Percentiles rank a stretch among this genome's conserved stretches.
Conservation (phyloP, 2,113 vertebrate species). For the Cottus gobio region DNA sequence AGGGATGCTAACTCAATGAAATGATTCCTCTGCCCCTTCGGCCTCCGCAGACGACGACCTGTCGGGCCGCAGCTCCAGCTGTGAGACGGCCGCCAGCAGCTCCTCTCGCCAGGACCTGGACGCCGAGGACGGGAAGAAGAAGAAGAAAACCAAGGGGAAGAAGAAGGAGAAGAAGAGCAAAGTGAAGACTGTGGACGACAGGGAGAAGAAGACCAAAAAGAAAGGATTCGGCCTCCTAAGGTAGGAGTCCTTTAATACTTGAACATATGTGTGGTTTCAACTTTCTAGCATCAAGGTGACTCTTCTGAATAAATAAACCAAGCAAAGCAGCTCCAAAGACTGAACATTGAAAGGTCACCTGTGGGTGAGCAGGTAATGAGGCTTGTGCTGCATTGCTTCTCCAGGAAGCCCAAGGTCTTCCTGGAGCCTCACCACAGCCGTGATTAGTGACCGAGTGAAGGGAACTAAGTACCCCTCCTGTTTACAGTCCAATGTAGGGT, state of each 20-base stretch:
- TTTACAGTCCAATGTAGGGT: not conserved
- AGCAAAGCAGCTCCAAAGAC: not conserved
- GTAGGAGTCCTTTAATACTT: constrained; percentile 75
- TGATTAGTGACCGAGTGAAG: not conserved
- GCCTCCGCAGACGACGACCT: constrained; percentile 87
- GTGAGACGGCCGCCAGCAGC: constrained; percentile 85
- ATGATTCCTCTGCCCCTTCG: too few species aligned
- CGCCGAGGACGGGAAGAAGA: constrained; percentile 82
- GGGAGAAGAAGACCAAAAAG: constrained; percentile 90
- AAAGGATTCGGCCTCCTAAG: constrained; percentile 91
- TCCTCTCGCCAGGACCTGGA: constrained; percentile 82
- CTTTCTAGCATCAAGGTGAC: not conserved
- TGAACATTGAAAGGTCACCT: constrained; percentile 24
- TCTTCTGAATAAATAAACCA: constrained; percentile 10
- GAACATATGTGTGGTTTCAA: not conserved
- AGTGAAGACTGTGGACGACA: constrained; percentile 87
- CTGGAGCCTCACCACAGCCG: not conserved
- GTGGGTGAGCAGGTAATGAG: constrained; percentile 38
- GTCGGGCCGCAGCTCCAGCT: constrained; percentile 91
- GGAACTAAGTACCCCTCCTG: not conserved
- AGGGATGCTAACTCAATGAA: not conserved
- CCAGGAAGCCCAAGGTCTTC: not conserved
- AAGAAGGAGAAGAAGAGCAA: constrained; percentile 89
- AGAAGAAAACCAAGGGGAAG: constrained; percentile 85
- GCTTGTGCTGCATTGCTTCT: constrained; percentile 3